Conservation (phyloP, 2,797 vertebrate species). For the Neosilurus hyrtlii region DNA sequence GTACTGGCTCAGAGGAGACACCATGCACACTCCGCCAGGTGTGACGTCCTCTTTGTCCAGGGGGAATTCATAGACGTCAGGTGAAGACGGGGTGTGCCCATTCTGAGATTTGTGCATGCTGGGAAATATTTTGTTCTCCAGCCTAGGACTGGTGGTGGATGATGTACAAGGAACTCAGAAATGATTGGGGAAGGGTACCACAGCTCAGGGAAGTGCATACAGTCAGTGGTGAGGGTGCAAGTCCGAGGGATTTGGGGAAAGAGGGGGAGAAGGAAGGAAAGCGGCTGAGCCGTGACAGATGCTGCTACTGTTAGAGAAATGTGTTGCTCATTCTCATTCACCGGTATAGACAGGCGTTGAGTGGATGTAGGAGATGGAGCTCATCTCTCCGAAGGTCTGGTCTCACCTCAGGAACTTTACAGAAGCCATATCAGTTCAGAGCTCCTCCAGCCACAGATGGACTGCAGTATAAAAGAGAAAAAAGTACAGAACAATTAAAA, state of each 20-base stretch:
- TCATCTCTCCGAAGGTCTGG: conserved; percentile 60
- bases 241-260: not conserved
- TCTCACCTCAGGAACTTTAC: conserved; percentile 43
- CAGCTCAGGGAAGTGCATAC: conserved; percentile 39
- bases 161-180: not conserved
- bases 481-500: not conserved
- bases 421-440: conserved; percentile 49
- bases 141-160: not conserved
- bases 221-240: conserved; percentile 18
- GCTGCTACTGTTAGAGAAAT: conserved; percentile 7
- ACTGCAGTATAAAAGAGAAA: conserved; percentile 30
- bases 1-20: conserved; percentile 71
- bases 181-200: conserved; percentile 19
- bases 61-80: conserved; percentile 65
- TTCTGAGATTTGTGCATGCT: conserved; percentile 64
- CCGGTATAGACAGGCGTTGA: conserved; percentile 41
- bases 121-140: conserved; percentile 16
- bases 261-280: not conserved
- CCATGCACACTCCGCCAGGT: conserved; percentile 56
- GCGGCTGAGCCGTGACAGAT: conserved; percentile 7
- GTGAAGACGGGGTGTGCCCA: conserved; percentile 48
- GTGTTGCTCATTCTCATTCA: conserved; percentile 41
- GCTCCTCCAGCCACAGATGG: conserved; percentile 12
- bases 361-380: conserved; percentile 43
- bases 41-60: conserved; percentile 60